A percentile compares a stretch with the other conserved stretches of the same genome.
Evolutionary conservation across 2,888 invertebrate species (phyloP).

Genomic region (Torymus aiolomorphi): DNA sequence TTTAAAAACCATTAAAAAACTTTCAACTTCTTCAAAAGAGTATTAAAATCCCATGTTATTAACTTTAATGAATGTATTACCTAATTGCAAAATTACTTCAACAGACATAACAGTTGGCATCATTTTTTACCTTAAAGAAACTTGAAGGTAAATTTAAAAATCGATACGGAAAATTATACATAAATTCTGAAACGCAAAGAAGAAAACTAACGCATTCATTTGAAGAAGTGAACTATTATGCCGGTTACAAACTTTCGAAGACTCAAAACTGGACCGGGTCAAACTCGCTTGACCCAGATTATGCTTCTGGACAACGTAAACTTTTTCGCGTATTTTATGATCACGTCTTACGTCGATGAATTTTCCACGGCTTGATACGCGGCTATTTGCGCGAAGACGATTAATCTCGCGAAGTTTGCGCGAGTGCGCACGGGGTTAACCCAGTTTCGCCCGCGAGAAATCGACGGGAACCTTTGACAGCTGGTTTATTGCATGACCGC

Average conservation of each 20-base stretch:
- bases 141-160: too few species aligned
- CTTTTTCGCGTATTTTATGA: conserved; percentile 19
- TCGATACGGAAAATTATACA: too few species aligned
- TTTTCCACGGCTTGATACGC: conserved; percentile 19
- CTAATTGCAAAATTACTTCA: too few species aligned
- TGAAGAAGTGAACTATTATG: too few species aligned
- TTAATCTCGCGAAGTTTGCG: conserved; percentile 36
- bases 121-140: too few species aligned
- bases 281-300: conserved; percentile 15
- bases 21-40: too few species aligned
- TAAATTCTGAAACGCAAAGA: too few species aligned
- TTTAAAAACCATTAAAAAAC: too few species aligned
- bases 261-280: not conserved
- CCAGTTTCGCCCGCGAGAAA: conserved; percentile 36
- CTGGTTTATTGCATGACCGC: conserved; percentile 4
- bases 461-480: not conserved
- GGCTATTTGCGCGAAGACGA: not conserved
- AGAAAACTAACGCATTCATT: too few species aligned
- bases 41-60: too few species aligned
- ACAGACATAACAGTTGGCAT: too few species aligned
- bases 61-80: too few species aligned
- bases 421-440: not conserved
- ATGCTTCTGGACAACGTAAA: not conserved
- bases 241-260: not conserved
- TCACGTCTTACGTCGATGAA: conserved; percentile 25